Base-by-base conservation (phyloP, 2,888 invertebrate genomes). In the Athalia circularis region DNA sequence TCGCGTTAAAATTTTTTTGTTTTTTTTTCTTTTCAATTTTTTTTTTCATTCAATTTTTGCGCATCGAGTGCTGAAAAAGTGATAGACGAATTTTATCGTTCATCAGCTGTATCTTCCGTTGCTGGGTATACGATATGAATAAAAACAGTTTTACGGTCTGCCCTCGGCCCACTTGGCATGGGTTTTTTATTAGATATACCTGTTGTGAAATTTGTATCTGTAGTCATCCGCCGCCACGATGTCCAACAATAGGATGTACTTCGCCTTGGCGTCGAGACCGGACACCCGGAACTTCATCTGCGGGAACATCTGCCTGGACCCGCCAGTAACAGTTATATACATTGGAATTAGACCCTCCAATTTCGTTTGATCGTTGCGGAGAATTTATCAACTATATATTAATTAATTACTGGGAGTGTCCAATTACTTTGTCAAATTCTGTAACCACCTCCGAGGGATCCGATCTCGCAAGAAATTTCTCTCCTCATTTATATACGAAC, bases 211-310 rank as follows among this genome's bases (percentile, higher is more conserved):
- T 93, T 98, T 98, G 94, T 97, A 97, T 93, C 97, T 94, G 94
- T 98, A 98, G 94, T 99, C 99, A 92, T 99, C 99, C 83, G 99
- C 98, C 70, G 99, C 98, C 87, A 99, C 98, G 91, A 99, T 98
- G 94, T 99, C 99, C 95, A 99, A 94, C 88, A 99, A 94, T 82
- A 99, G 94, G 92, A 99, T 98, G 94, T 99, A 99, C 93, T 99
- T 99, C 90, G 98, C 97, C 93, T 98, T 97, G 91, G 98, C 96
- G 94, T 99, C 99, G 93, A 99, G 93, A 87, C 99, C 99, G 90
- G 97, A 97, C 88, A 99, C 97, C 90, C 98, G 96, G 92, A 99
- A 98, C 94, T 99, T 99, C 96, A 97, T 99, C 93, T 99, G 98
- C 89, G 99, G 99, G 93, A 99, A 99, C 97, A 99, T 99, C 94